Evolutionary conservation across 2,113 vertebrate species (phyloP), one percentile per base, ranked within the genome.

Genomic region (Colius striatus): DNA sequence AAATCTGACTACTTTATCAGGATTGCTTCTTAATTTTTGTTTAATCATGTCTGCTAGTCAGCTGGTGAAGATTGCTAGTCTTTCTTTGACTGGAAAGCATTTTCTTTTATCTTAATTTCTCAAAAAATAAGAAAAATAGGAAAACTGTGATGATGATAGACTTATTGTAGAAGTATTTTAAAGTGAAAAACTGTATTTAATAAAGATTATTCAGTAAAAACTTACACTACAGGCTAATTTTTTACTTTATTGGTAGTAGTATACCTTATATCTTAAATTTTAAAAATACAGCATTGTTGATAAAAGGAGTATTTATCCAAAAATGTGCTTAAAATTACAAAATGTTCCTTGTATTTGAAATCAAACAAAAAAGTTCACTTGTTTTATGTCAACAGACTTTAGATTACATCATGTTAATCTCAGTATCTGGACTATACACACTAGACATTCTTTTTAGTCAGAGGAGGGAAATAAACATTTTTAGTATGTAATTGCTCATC

Each of bases 401-500:
- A 73, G 16, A 32, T 48, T 32, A 38, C 3, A 0, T 58, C 19
- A 22, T 43, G 4, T 55, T 77, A 18, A 47, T 68, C 70, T 94
- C 55, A 43, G 41, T 36, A 27, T 12, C 7, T 55, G 21, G 12
- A 36, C 32, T 51, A 23, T 21, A 6, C 6, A 27, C 18, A 10
- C 2, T 50, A 25, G 15, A 30, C 11, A 29, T 21, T 10, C 1
- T 60, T 76, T 58, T 54, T 16, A 78, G 10, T 11, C 11, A 71
- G 13, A 25, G 18, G 16, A 55, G 17, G 68, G 14, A 87, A 68
- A 51, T 26, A 72, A 29, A 16, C 15, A 32, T 6, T 27, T 72
- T 68, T 15, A 54, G 4, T 4, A 0, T 6, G 0, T 16, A 72
- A 29, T 50, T 60, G 22, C 6, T 67, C 26, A 75, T 5, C 8